These are phyloP conservation scores for Perccottus glenii DNA, from an alignment of 2,113 vertebrate species.

Conservation along the genomic window DNA sequence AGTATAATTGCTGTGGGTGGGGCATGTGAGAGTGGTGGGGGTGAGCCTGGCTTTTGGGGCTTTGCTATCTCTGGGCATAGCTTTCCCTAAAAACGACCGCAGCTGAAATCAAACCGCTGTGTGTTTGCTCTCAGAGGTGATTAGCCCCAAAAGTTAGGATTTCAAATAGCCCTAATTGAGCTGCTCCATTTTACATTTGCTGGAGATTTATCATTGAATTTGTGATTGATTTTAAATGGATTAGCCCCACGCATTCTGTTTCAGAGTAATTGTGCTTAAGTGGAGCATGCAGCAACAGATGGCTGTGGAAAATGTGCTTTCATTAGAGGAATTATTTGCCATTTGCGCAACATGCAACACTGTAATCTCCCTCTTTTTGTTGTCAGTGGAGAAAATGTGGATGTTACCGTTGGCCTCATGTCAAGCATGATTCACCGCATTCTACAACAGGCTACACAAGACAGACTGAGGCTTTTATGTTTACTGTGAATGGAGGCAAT, in stretches of 20 bases:
- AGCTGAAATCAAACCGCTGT: conserved; percentile 78
- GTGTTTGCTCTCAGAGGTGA: conserved; percentile 81
- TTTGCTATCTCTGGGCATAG: conserved; percentile 81
- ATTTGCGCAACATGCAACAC: conserved; percentile 47
- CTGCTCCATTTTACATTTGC: conserved; percentile 76
- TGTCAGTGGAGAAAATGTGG: conserved; percentile 34
- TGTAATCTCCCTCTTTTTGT: conserved; percentile 34
- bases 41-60: conserved; percentile 72
- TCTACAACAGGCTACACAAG: conserved; percentile 9
- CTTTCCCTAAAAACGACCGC: conserved; percentile 83
- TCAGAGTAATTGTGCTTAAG: conserved; percentile 51
- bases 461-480: conserved; percentile 5
- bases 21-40: background rate
- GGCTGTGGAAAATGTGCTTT: conserved; percentile 53
- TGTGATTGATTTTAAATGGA: conserved; percentile 48
- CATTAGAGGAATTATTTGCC: conserved; percentile 55
- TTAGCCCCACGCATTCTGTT: conserved; percentile 56
- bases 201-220: conserved; percentile 79
- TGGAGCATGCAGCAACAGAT: conserved; percentile 55
- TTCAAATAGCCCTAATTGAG: conserved; percentile 79
- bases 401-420: conserved; percentile 29
- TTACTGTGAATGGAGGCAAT: background rate
- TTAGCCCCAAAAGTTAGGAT: conserved; percentile 82
- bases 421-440: conserved; percentile 40
- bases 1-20: conserved; percentile 81